A percentile compares a stretch with the other conserved stretches of the same genome.
phyloP scores from a whole-genome alignment of 2,888 invertebrate genomes.

The Steromphala cineraria region DNA sequence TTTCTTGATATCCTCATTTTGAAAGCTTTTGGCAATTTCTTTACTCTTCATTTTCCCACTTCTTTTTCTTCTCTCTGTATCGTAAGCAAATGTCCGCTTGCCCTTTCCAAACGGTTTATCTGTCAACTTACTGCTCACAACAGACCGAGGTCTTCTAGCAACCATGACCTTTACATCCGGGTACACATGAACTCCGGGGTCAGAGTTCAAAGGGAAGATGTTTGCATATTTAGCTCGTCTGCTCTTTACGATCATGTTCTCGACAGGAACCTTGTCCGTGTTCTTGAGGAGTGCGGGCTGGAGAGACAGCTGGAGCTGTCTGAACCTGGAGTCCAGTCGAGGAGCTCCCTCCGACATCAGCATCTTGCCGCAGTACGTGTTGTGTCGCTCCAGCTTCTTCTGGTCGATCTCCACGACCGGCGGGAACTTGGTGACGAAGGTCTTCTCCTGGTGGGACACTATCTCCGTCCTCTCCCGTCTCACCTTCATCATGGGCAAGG shows the following conservation, averaged over 20 bases:
- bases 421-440: constrained; percentile 64
- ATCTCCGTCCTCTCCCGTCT: constrained; percentile 64
- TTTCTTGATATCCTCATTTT: background rate
- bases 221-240: constrained; percentile 47
- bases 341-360: constrained; percentile 51
- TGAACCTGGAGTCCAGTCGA: constrained; percentile 55
- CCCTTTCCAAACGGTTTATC: background rate
- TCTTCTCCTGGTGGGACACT: constrained; percentile 57
- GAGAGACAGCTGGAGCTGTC: constrained; percentile 47
- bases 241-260: constrained; percentile 51
- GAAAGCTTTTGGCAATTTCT: background rate
- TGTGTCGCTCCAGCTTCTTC: constrained; percentile 53
- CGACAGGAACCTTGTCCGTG: constrained; percentile 44
- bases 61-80: background rate
- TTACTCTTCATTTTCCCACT: background rate
- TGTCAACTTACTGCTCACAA: background rate
- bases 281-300: constrained; percentile 46
- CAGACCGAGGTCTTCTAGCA: constrained; percentile 4
- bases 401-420: constrained; percentile 61
- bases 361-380: constrained; percentile 56
- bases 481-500: constrained; percentile 61
- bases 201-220: constrained; percentile 25
- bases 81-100: background rate
- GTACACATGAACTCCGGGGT: background rate
- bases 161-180: constrained; percentile 13